phyloP scores from a whole-genome alignment of 2,113 vertebrate genomes.

The Bombycilla garrulus region DNA sequence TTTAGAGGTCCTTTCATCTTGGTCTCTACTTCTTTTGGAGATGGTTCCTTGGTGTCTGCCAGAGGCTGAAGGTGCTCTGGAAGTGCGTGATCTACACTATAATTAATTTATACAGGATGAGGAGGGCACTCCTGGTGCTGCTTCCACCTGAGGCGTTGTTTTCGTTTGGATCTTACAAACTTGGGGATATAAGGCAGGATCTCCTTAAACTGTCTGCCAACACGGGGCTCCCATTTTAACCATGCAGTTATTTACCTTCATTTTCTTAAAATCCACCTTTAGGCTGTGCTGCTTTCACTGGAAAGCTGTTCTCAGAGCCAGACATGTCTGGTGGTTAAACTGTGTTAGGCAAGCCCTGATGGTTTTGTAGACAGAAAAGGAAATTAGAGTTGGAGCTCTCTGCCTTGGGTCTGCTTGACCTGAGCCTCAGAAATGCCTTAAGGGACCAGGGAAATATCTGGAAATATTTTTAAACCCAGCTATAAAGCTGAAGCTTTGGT shows the following conservation, averaged over 20 bases:
- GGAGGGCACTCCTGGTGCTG: background rate
- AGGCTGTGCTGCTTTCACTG: background rate
- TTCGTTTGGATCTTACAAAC: background rate
- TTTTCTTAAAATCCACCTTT: background rate
- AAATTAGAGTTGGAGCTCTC: background rate
- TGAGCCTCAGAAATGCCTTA: background rate
- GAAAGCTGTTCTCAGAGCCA: background rate
- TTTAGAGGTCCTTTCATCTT: background rate
- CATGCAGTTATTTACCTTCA: accelerated
- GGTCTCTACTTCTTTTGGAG: background rate
- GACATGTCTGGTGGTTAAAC: background rate
- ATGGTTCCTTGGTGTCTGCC: background rate
- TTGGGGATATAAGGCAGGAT: background rate
- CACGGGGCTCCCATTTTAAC: background rate
- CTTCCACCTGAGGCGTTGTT: background rate
- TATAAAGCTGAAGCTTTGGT: background rate
- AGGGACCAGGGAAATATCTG: background rate
- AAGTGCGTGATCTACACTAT: accelerated
- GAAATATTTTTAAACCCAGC: background rate
- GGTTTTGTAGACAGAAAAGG: background rate
- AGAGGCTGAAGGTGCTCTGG: background rate
- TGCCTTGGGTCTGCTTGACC: constrained; percentile 17
- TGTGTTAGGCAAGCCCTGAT: background rate
- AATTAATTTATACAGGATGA: accelerated
- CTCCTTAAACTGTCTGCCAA: background rate